Conservation (phyloP, 2,888 invertebrate species). For the Tipula confusa region DNA sequence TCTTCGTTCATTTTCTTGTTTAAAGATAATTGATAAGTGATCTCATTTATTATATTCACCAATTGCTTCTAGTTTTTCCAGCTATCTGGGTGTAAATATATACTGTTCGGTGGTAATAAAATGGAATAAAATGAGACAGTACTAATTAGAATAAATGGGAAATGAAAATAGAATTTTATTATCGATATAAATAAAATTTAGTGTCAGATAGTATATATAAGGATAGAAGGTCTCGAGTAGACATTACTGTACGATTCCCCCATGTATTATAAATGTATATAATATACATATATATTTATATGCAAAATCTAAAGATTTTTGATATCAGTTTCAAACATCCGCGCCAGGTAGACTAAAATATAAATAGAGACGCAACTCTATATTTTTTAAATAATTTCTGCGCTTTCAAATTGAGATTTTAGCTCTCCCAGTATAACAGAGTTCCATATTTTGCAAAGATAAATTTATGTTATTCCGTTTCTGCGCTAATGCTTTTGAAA, state of each 20-base stretch:
- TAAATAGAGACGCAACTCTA: background rate
- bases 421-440: background rate
- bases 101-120: background rate
- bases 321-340: background rate
- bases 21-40: conserved; percentile 25
- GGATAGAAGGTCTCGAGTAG: background rate
- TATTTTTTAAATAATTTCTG: background rate
- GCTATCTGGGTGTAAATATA: background rate
- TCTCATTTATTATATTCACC: conserved; percentile 20
- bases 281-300: background rate
- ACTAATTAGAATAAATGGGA: conserved; percentile 31
- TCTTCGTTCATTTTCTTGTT: background rate
- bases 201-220: background rate
- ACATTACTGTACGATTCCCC: background rate
- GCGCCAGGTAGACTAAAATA: background rate
- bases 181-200: conserved; percentile 16
- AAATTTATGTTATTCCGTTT: too few relatives aligned
- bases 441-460: background rate
- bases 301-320: background rate
- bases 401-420: background rate
- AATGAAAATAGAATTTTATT: conserved; percentile 21
- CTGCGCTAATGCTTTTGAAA: background rate
- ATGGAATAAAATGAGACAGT: conserved; percentile 29
- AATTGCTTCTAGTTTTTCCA: conserved; percentile 7
- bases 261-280: too few relatives aligned